Evolutionary conservation across 2,888 invertebrate species (phyloP), one percentile per base, ranked within the genome.

Genomic region (Dasysyrphus albostriatus): DNA sequence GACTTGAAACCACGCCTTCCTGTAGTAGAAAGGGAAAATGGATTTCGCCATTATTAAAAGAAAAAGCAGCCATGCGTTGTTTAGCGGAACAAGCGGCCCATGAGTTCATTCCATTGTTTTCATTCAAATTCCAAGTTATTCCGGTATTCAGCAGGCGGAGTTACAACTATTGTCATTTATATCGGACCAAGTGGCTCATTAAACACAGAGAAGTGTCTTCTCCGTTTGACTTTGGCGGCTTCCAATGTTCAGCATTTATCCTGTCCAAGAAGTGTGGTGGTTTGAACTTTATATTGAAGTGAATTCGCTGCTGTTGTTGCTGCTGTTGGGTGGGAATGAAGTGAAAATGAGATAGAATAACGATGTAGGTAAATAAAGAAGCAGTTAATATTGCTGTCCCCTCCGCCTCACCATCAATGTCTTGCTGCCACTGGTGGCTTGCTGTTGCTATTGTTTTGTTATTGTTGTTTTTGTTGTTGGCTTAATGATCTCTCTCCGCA

Each of bases 361-460:
- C 82, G 87, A 83, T 87, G 87, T 78, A 78, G 87, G 87, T 87
- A 87, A 87, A 87, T 87, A 87, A 87, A 87, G 78, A 75, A 87
- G 87, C 87, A 87, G 87, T 87, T 87, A 87, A 87, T 87, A 83
- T 87, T 87, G 65, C 37, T 82, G 61, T 63, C 74, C 77, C 78
- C 70, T 87, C 74, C 58, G 32, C 10, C 61, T 19, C 61, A 34
- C 3, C n/a, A 4, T n/a, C 8, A 1, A 12, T 51, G 47, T 70
- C 73, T 87, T 70, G 39, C 61, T 74, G 44, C 58, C 74, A 70
- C 78, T 82, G 63, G 63, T 63, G 54, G 58, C 61, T n/a, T 70
- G 54, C 9, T 54, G 42, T n/a, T 70, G 54, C 9, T 54, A 34
- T 65, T 72, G 76, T 69, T 74, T 51, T 69, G 51, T 81, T 81